phyloP scores from a whole-genome alignment of 2,888 invertebrate genomes.

The Mesorhabditis spiculigera region DNA sequence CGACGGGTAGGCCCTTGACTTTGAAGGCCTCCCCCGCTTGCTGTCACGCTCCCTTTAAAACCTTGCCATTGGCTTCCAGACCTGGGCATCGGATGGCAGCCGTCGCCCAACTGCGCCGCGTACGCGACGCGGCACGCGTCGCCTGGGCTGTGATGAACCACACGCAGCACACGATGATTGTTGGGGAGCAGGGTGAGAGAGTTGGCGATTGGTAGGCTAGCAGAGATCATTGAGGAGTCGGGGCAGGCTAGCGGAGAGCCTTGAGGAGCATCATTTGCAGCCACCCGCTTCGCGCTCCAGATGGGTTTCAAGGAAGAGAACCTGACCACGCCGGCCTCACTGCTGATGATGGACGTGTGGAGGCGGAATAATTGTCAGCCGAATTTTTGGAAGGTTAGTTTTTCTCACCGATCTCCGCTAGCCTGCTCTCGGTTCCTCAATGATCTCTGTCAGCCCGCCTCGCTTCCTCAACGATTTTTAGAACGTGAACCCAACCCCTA shows the following conservation, averaged over 20 bases:
- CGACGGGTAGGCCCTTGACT: conserved; percentile 74
- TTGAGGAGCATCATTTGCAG: conserved; percentile 58
- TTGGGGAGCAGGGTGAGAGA: conserved; percentile 68
- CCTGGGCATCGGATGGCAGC: conserved; percentile 22
- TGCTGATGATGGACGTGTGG: conserved; percentile 75
- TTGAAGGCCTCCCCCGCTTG: too few relatives aligned
- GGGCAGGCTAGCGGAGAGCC: too few relatives aligned
- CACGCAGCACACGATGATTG: conserved; percentile 83
- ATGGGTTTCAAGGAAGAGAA: conserved; percentile 82
- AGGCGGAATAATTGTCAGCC: conserved; percentile 80
- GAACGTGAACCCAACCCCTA: conserved; percentile 83
- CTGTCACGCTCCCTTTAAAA: too few relatives aligned
- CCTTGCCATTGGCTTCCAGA: too few relatives aligned
- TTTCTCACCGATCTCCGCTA: not conserved
- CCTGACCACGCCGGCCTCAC: conserved; percentile 73
- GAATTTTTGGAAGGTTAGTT: conserved; percentile 82
- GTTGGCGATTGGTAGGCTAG: too few relatives aligned
- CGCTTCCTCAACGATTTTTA: conserved; percentile 58
- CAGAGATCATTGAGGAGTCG: too few relatives aligned
- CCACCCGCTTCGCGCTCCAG: conserved; percentile 80
- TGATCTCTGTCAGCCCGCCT: not conserved
- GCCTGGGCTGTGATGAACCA: conserved; percentile 84
- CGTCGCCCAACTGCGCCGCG: conserved; percentile 29
- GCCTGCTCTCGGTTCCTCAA: too few relatives aligned
- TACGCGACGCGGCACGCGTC: conserved; percentile 76